phyloP scores from a whole-genome alignment of 2,113 vertebrate genomes.

The Plotosus lineatus region DNA sequence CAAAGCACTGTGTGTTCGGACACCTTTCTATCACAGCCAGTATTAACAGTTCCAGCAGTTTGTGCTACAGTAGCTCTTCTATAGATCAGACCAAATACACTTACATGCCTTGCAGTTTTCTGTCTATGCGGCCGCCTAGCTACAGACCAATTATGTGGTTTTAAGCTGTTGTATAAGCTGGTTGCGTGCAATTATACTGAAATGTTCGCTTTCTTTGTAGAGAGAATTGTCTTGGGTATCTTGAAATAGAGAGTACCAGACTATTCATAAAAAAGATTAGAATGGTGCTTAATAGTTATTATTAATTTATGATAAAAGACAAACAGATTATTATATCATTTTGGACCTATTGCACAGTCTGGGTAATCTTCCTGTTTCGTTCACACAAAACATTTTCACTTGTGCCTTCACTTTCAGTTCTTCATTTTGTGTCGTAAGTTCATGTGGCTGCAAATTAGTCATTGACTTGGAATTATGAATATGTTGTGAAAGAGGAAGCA shows the following conservation, averaged over 20 bases:
- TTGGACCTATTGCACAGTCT: not conserved
- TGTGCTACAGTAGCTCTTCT: no score
- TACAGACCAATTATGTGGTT: no score
- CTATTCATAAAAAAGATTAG: not conserved
- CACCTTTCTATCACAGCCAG: no score
- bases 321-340: no score
- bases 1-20: no score
- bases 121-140: no score
- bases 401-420: conserved; percentile 18
- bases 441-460: not conserved
- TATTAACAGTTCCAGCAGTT: no score
- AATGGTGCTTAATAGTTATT: not conserved
- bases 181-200: not conserved
- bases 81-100: no score
- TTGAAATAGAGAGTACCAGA: not conserved
- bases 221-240: not conserved
- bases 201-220: not conserved
- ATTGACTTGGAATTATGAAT: not conserved
- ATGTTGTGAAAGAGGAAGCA: not conserved
- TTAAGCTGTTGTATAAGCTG: no score
- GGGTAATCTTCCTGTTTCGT: not conserved
- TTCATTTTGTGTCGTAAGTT: conserved; percentile 4
- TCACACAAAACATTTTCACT: conserved; percentile 5
- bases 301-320: not conserved
- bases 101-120: no score